phyloP scores from a whole-genome alignment of 2,797 vertebrate genomes.

The Tapirus indicus region DNA sequence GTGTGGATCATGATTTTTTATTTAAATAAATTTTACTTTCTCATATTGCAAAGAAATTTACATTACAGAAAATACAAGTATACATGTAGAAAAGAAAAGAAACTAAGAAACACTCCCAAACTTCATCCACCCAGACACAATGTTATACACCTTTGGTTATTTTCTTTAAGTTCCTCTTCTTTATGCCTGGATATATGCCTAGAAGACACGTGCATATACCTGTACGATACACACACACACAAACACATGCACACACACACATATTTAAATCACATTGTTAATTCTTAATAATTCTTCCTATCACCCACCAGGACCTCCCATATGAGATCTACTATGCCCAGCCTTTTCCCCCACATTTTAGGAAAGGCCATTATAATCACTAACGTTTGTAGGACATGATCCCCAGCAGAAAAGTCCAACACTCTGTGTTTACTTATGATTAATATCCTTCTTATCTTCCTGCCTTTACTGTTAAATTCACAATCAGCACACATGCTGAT shows the following conservation, averaged over 20 bases:
- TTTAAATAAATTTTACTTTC: not conserved
- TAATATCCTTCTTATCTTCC: conserved; percentile 64
- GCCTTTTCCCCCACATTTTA: not conserved
- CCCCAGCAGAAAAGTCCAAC: not conserved
- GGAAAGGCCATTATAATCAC: not conserved
- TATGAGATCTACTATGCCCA: not conserved
- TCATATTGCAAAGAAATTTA: not conserved
- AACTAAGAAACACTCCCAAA: not conserved
- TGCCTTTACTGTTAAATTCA: not conserved
- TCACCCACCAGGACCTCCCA: not conserved
- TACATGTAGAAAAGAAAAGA: not conserved
- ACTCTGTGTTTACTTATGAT: not conserved
- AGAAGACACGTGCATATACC: not conserved
- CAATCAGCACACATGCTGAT: conserved; percentile 53
- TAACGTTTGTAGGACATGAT: conserved; percentile 4
- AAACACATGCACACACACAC: not conserved
- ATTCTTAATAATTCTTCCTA: not conserved
- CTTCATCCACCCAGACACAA: not conserved
- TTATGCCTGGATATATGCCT: not conserved
- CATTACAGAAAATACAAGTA: not conserved
- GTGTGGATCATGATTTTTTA: not conserved
- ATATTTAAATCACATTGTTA: not conserved
- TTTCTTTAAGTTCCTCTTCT: not conserved
- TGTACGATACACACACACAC: not conserved
- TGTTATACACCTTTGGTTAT: not conserved